Percentiles rank a stretch among this genome's conserved stretches.
Evolutionary conservation across 2,797 vertebrate genomes (phyloP).

Genomic region (Valencia hispanica): DNA sequence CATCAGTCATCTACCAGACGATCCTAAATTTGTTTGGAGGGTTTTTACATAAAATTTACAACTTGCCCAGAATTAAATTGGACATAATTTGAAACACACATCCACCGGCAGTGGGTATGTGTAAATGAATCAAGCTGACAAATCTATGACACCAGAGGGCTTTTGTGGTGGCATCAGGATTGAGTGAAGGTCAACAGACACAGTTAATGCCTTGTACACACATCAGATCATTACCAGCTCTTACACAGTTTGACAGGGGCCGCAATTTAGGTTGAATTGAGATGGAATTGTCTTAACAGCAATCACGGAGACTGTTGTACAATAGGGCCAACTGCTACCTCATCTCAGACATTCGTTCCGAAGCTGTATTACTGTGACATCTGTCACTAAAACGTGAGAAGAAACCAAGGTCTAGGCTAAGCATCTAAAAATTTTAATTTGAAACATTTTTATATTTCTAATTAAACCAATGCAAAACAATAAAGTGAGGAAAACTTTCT

Average conservation of each 20-base stretch:
- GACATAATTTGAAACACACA: not conserved
- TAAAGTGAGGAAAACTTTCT: too few species aligned
- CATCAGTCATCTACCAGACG: conserved; percentile 17
- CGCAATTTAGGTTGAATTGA: not conserved
- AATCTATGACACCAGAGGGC: not conserved
- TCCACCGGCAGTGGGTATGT: not conserved
- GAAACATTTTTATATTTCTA: too few species aligned
- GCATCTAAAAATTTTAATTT: too few species aligned
- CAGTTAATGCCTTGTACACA: not conserved
- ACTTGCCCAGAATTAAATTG: not conserved
- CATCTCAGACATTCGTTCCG: not conserved
- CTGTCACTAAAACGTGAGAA: not conserved
- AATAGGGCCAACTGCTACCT: not conserved
- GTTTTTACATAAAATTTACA: not conserved
- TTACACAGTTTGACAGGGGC: too few species aligned
- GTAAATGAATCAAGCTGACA: not conserved
- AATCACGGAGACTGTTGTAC: not conserved
- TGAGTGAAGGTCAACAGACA: not conserved
- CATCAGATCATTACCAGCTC: not conserved
- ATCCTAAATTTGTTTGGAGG: conserved; percentile 12
- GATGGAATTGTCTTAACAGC: not conserved
- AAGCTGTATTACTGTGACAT: not conserved
- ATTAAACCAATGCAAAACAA: too few species aligned
- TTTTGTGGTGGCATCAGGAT: not conserved
- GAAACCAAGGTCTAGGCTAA: too few species aligned